Evolutionary conservation across 2,888 invertebrate genomes (phyloP).

Genomic region (Callyntrura guangdongensis): DNA sequence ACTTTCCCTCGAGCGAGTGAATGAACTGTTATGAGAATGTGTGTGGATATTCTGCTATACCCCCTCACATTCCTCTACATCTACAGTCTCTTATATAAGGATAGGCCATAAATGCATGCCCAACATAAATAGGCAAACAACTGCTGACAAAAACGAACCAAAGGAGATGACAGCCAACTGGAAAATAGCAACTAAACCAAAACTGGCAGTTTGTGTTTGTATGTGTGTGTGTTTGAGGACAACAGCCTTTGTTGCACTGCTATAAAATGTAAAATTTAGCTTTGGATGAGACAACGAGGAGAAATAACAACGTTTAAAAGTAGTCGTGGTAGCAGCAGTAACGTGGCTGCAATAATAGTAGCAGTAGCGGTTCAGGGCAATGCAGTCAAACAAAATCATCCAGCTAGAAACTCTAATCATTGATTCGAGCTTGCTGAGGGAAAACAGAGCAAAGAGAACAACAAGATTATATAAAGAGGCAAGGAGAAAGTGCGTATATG

Average conservation of each 20-base stretch:
- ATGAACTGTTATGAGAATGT: conserved; percentile 40
- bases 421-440: conserved; percentile 25
- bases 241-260: neutral
- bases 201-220: conserved; percentile 3
- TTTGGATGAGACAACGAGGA: neutral
- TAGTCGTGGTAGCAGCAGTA: neutral
- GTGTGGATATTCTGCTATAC: neutral
- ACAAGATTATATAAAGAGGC: conserved; percentile 16
- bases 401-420: conserved; percentile 52
- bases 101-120: neutral
- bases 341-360: no score
- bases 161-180: conserved; percentile 67
- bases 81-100: no score
- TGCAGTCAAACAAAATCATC: conserved; percentile 63
- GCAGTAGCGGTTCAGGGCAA: neutral
- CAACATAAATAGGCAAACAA: conserved; percentile 33
- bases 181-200: conserved; percentile 60
- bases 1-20: conserved; percentile 70
- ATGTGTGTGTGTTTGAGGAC: no score
- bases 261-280: conserved; percentile 18
- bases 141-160: conserved; percentile 62
- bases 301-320: no score
- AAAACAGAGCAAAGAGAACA: neutral
- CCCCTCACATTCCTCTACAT: no score
- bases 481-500: no score